Percentiles rank a stretch among this genome's conserved stretches.
phyloP scores from a whole-genome alignment of 2,797 vertebrate species.

The Rachycentron canadum region DNA sequence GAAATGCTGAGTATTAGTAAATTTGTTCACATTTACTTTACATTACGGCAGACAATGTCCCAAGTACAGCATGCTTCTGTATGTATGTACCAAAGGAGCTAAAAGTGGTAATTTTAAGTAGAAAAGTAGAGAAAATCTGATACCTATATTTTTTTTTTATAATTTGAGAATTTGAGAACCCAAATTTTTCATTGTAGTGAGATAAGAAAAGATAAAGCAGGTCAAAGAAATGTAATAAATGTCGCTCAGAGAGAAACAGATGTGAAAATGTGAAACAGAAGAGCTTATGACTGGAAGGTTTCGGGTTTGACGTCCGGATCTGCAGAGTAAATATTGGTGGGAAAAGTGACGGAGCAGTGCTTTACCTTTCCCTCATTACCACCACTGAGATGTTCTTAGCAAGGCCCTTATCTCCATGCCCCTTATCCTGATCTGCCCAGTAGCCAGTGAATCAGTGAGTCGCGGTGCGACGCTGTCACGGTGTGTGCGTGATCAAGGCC shows the following conservation, averaged over 20 bases:
- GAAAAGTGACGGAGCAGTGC: not conserved
- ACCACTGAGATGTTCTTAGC: conserved; percentile 6
- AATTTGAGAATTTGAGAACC: not conserved
- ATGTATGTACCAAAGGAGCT: not conserved
- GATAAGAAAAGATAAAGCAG: not conserved
- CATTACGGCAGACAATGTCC: not conserved
- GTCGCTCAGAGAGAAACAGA: not conserved
- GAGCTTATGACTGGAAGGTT: not conserved
- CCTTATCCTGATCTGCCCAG: not conserved
- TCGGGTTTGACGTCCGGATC: not conserved
- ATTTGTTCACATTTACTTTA: not conserved
- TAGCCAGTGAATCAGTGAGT: not conserved
- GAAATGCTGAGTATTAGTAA: not conserved
- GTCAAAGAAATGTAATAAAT: not conserved
- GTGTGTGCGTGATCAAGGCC: not conserved
- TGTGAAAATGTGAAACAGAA: not conserved
- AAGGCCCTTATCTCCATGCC: not conserved
- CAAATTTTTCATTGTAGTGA: not conserved
- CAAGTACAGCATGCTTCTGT: not conserved
- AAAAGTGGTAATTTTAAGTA: not conserved
- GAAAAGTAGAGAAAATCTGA: too few relatives aligned
- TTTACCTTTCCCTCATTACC: not conserved
- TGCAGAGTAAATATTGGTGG: not conserved
- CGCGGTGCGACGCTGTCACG: too few relatives aligned
- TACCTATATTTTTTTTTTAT: too few relatives aligned